Base-by-base conservation (phyloP, 2,888 invertebrate species). In the Ichneumoninae sp. region DNA sequence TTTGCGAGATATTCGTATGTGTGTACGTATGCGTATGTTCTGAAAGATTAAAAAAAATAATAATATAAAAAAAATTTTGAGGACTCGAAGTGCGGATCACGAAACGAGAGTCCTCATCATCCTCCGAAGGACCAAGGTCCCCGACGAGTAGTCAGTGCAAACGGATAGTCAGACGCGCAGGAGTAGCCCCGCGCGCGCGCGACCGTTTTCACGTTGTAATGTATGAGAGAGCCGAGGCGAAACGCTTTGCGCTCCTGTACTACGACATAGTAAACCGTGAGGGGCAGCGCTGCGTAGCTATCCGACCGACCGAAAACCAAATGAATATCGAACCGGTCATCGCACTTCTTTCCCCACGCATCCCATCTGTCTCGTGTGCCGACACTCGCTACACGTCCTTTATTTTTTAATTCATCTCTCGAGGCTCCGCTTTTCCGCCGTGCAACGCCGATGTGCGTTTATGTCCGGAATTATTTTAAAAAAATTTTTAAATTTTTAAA, bases 141-240 rank as follows among this genome's bases (percentile, higher is more conserved):
- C 62, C 30, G 69, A 44, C 52, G 47, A 65, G 62, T 77, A 78
- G 52, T 22, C 33, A 75, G 50, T 62, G 77, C 69, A 65, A 71
- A 78, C 74, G 78, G 78, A 65, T 68, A 72, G 81, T 76, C 79
- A 76, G 50, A 79, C 79, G 82, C 84, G 75, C 71, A 79, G 62
- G 50, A 79, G 66, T 70, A 54, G 78, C 72, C 33, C 33, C 57
- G 69, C 76, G 66, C 62, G 62, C 26, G 62, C 62, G 30, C 30
- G 30, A 33, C 10, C 30, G 30, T 68, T 47, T 60, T 60, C 30
- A 50, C 19, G 66, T 72, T 36, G 71, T 33, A 33, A 77, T 7
- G 74, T 52, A 74, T 74, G 65, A 74, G 44, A 22, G 26, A 26
- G 16, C 62, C 33, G 33, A 33, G 69, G 54, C 57, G 33, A 60